Evolutionary conservation across 2,113 vertebrate genomes (phyloP), one percentile per base, ranked within the genome.

Genomic region (Pomatorhinus ruficollis): DNA sequence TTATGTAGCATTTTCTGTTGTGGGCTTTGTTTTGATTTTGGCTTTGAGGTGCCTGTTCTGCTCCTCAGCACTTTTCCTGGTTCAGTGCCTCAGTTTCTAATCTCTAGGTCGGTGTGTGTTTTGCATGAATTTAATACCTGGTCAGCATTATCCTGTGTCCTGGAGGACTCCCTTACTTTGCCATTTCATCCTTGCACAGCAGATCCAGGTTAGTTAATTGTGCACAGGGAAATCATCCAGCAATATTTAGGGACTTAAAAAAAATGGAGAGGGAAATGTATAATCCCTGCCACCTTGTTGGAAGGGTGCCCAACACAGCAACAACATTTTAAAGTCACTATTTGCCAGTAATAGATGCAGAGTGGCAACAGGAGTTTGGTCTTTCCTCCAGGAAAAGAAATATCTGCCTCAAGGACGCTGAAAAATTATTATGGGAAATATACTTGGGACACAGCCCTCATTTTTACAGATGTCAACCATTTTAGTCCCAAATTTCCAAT

Each of bases 71-170:
- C 37, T 94, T 92, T 94, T 56, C 77, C 70, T 87, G 66, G 56
- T 92, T 90, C 94, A 92, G 50, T 77, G 78, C 65, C 64, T 96
- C 92, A 50, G 40, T 96, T 89, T 95, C 92, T 96, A 54, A 86
- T 92, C 89, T 85, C 60, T 65, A 80, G 79, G 72, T 72, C 1
- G 0, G 47, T 54, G 57, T 86, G 85, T 84, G 60, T 95, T 96
- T 95, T 94, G 87, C 82, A 85, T 87, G 69, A 89, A 84, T 96
- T 90, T 75, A 86, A 94, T 93, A 95, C 83, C 54, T 79, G 81
- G n/a, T 89, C 89, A 96, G 91, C 49, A 30, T 79, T 94, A 95
- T 87, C 69, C 63, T 10, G 5, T 40, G 45, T 78, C 5, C 6
- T 35, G 42, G 45, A 96, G 83, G 44, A 84, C 33, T 78, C n/a